These are phyloP conservation scores for Caloenas nicobarica DNA, from an alignment of 2,113 vertebrate species.

Conservation along the genomic window DNA sequence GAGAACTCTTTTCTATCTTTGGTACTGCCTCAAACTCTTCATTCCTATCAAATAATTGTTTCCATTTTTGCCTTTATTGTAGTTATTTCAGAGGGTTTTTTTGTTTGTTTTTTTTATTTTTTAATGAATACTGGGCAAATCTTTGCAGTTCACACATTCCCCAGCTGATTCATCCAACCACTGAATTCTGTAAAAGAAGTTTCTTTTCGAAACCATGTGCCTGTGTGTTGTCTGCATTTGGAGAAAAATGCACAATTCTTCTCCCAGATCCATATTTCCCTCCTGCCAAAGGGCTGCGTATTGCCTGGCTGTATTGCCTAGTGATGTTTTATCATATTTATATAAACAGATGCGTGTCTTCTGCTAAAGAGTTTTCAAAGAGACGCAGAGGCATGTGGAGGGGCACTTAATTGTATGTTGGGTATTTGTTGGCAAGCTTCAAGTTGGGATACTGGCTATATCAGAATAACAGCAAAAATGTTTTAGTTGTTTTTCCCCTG, in stretches of 20 bases:
- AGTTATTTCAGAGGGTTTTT: not conserved
- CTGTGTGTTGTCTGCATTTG: not conserved
- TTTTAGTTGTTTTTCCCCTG: accelerated
- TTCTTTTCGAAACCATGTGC: not conserved
- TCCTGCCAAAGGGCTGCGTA: not conserved
- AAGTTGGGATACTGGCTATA: not conserved
- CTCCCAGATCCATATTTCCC: not conserved
- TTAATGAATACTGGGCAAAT: not conserved
- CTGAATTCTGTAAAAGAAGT: not conserved
- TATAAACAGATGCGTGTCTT: not conserved
- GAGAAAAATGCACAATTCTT: not conserved
- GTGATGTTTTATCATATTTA: not conserved
- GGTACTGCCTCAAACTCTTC: not conserved
- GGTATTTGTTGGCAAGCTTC: not conserved
- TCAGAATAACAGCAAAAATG: not conserved
- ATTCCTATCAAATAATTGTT: not conserved
- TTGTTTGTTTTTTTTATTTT: not conserved
- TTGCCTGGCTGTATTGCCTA: not conserved
- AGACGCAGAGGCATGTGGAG: not conserved
- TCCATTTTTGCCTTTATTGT: not conserved
- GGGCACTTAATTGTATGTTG: too few relatives aligned
- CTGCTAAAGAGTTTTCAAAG: not conserved
- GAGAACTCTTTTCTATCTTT: not conserved
- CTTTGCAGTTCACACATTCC: not conserved
- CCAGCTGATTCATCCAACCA: not conserved